These are phyloP conservation scores for Cichladusa arquata DNA, from an alignment of 2,113 vertebrate species.

Conservation along the genomic window DNA sequence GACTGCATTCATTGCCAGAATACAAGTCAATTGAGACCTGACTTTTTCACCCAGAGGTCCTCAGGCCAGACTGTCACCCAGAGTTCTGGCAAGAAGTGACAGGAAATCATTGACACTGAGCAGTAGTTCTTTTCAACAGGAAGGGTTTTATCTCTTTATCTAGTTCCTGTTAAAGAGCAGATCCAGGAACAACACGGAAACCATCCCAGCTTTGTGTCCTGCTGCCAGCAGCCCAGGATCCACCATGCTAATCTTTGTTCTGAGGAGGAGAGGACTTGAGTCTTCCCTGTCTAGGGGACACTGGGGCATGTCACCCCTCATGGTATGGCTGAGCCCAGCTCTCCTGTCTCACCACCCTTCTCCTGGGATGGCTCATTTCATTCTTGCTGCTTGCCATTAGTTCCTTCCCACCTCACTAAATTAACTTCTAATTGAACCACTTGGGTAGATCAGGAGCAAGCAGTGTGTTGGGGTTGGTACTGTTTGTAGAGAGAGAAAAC, in stretches of 20 bases:
- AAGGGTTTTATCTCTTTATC: not conserved
- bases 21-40: not conserved
- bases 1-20: not conserved
- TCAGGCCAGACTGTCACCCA: not conserved
- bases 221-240: not conserved
- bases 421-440: not conserved
- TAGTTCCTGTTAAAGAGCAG: not conserved
- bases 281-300: not conserved
- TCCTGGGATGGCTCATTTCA: not conserved
- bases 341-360: accelerated
- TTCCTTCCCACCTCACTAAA: not conserved
- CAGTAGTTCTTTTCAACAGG: not conserved
- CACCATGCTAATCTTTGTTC: not conserved
- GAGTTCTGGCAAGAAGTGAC: not conserved
- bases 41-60: not conserved
- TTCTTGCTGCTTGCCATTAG: not conserved
- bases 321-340: not conserved
- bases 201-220: not conserved
- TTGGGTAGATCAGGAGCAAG: not conserved
- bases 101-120: slow-evolving; percentile 23
- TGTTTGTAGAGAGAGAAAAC: not conserved
- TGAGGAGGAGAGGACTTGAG: not conserved
- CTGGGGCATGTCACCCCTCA: not conserved
- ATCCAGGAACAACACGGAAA: not conserved
- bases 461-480: not conserved